Evolutionary conservation across 2,888 invertebrate genomes (phyloP).

Genomic region (Amiota mariae): DNA sequence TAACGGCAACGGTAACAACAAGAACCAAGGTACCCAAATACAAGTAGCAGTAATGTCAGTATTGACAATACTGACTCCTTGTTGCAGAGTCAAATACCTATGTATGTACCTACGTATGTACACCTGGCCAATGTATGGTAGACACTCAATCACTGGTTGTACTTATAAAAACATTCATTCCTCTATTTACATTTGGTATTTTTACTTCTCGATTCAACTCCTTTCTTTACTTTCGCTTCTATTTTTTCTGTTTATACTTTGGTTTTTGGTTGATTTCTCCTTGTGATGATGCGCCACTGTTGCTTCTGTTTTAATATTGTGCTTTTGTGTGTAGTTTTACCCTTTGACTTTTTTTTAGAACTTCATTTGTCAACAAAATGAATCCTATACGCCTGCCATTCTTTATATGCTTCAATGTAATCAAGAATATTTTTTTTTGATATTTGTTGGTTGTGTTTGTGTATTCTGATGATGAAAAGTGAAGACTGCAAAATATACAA

Average conservation of each 20-base stretch:
- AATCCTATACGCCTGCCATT: too few species aligned
- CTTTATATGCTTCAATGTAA: not conserved
- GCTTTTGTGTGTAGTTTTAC: not conserved
- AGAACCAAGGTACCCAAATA: not conserved
- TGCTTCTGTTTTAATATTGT: too few species aligned
- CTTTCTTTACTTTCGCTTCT: not conserved
- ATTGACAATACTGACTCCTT: not conserved
- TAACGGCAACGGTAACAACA: slow-evolving; percentile 3
- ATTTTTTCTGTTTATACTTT: too few species aligned
- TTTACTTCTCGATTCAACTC: not conserved
- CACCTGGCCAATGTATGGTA: slow-evolving; percentile 46
- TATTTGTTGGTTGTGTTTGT: not conserved
- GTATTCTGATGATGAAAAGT: not conserved
- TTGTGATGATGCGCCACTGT: too few species aligned
- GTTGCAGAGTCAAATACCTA: not conserved
- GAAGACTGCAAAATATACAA: not conserved
- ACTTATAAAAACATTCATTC: not conserved
- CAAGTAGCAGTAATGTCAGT: not conserved
- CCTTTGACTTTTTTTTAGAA: not conserved
- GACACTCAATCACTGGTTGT: slow-evolving; percentile 42
- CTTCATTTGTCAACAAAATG: not conserved
- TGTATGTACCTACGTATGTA: too few species aligned
- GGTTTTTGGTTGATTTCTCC: too few species aligned
- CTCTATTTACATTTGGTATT: slow-evolving; percentile 12
- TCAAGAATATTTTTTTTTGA: not conserved